phyloP scores from a whole-genome alignment of 2,888 invertebrate genomes.

The Mimachlamys varia region DNA sequence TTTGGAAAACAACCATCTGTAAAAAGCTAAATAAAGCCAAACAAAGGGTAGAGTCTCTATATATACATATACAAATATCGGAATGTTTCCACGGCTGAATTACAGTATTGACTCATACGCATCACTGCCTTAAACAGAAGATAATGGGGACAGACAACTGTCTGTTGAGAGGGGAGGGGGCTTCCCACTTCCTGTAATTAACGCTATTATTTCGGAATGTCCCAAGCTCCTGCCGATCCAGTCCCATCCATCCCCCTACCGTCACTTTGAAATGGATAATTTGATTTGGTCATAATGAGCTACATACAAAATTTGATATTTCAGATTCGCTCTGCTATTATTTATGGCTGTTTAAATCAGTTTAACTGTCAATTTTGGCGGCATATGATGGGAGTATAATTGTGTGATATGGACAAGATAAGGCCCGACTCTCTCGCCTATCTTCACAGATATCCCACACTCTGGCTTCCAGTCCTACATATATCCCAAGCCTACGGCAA shows the following conservation, averaged over 20 bases:
- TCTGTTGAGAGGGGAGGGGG: not conserved
- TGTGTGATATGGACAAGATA: conserved; percentile 27
- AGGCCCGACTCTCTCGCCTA: conserved; percentile 24
- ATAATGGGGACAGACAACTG: conserved; percentile 1
- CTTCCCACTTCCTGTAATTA: conserved; percentile 17
- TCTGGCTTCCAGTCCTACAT: not conserved
- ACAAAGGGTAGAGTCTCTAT: too few relatives aligned
- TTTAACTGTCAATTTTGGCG: conserved; percentile 32
- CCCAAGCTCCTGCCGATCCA: conserved; percentile 19
- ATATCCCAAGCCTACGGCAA: not conserved
- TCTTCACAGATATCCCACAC: conserved; percentile 11
- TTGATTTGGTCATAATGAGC: conserved; percentile 31
- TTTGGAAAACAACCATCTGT: too few relatives aligned
- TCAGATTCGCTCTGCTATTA: conserved; percentile 16
- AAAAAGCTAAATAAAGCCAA: too few relatives aligned
- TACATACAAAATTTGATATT: conserved; percentile 31
- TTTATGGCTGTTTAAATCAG: conserved; percentile 32
- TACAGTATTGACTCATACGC: not conserved
- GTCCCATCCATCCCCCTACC: not conserved
- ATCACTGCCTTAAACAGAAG: not conserved
- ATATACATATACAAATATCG: not conserved
- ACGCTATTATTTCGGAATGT: conserved; percentile 31
- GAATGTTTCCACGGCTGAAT: not conserved
- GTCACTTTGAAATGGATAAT: conserved; percentile 25
- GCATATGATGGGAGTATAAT: conserved; percentile 13